These are phyloP conservation scores for Hippocampus zosterae DNA, from an alignment of 2,113 vertebrate species.

Conservation along the genomic window DNA sequence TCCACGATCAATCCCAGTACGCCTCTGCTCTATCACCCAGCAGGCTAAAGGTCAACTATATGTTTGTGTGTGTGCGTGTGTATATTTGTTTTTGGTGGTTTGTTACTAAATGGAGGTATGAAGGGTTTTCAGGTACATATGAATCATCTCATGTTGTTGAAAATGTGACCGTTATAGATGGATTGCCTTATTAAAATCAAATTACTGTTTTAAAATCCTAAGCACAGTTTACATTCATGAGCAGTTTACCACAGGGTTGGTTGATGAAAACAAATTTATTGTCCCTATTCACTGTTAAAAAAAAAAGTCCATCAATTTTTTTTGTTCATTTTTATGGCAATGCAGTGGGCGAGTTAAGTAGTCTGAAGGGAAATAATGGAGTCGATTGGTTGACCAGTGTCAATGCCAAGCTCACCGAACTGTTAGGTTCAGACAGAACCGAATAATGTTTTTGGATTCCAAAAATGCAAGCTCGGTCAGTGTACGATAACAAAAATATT, in stretches of 20 bases:
- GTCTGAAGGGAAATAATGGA: not conserved
- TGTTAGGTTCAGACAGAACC: too few species aligned
- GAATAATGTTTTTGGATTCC: too few species aligned
- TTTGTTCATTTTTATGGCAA: not conserved
- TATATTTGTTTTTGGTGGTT: too few species aligned
- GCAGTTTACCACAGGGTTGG: not conserved
- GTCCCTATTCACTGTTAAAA: not conserved
- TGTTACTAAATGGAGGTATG: too few species aligned
- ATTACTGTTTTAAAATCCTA: not conserved
- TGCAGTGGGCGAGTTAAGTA: not conserved
- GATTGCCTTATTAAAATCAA: not conserved
- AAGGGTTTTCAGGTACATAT: too few species aligned
- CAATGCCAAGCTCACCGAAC: too few species aligned
- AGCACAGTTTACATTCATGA: not conserved
- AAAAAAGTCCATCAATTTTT: not conserved
- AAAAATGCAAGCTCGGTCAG: too few species aligned
- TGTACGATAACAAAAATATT: too few species aligned
- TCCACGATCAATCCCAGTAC: slow-evolving; percentile 8
- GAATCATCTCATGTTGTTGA: too few species aligned
- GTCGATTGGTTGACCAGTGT: not conserved
- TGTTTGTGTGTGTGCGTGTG: not conserved
- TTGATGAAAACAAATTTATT: not conserved
- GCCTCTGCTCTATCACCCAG: slow-evolving; percentile 24
- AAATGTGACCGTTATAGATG: not conserved
- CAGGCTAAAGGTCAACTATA: slow-evolving; percentile 30